Evolutionary conservation across 1,140 invertebrate species (phyloP), one percentile per base, ranked within the genome.

Genomic region (Procambarus clarkii): DNA sequence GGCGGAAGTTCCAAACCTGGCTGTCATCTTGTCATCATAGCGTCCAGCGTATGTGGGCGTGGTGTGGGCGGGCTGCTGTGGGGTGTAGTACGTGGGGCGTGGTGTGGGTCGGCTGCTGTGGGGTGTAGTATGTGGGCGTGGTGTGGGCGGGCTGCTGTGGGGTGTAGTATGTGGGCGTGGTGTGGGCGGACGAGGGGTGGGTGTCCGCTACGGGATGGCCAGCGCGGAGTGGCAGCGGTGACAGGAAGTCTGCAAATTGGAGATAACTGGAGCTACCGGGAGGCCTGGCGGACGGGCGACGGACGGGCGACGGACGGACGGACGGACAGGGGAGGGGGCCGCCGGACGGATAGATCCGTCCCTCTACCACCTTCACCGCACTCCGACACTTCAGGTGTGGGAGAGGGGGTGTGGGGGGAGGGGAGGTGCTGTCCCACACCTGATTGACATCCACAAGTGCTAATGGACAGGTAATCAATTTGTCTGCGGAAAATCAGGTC

Each of bases 231-330:
- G 50, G 5, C 50, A 45, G n/a, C 76, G 81, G 69, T 44, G 58
- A 18, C 81, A 83, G 81, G 81, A 83, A 83, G 81, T 64, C 3
- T 21, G 44, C 60, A 24, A 83, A 64, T 83, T 83, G 81, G 45
- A 83, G 81, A 69, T 83, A 83, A 83, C 58, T 69, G 81, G 69
- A 34, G 46, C 44, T 44, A 69, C 58, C 81, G 58, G 58, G 69
- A 3, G 8, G 69, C 4, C 69, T 5, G 8, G 24, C 18, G 60
- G 54, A 58, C 80, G 50, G 50, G 15, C 9, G 8, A 18, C 3
- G 11, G n/a, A 9, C 7, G 64, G 64, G 64, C 9, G 64, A 3
- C 5, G 13, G 18, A n/a, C 2, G 64, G 64, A n/a, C 64, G 64
- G 64, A 24, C n/a, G 24, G 5, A 34, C 0, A 34, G 69, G n/a